Conservation (phyloP, 64 coral and sea anemone genomes). For the Trachythela sp. region DNA sequence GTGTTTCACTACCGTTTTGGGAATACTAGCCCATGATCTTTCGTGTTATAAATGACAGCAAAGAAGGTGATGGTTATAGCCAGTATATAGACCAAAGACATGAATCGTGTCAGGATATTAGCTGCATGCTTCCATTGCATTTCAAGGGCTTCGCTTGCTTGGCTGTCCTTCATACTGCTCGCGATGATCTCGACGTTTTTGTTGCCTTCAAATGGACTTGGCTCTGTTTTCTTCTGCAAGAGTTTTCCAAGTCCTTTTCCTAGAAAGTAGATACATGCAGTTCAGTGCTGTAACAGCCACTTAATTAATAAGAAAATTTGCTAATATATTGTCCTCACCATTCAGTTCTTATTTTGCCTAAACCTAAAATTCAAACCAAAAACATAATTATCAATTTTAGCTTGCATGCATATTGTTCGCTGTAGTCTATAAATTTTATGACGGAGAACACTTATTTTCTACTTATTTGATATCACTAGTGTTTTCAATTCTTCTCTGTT, state of each 20-base stretch:
- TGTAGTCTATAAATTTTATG: too few species aligned
- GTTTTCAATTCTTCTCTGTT: too few species aligned
- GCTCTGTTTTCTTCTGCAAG: slow-evolving; percentile 35
- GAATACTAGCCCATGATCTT: not conserved
- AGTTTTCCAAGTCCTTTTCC: slow-evolving; percentile 25
- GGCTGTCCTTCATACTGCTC: slow-evolving; percentile 56
- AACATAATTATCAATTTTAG: too few species aligned
- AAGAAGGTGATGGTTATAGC: slow-evolving; percentile 66
- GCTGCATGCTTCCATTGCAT: slow-evolving; percentile 74
- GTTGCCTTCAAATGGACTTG: slow-evolving; percentile 41
- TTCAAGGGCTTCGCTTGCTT: slow-evolving; percentile 54
- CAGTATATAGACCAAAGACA: slow-evolving; percentile 68
- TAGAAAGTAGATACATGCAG: not conserved
- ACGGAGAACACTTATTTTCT: too few species aligned
- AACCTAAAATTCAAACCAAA: too few species aligned
- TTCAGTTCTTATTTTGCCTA: too few species aligned
- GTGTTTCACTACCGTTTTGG: not conserved
- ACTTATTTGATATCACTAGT: too few species aligned
- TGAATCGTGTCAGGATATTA: slow-evolving; percentile 80
- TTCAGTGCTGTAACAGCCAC: not conserved
- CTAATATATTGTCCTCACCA: too few species aligned
- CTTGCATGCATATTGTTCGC: too few species aligned
- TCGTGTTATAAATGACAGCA: slow-evolving; percentile 17
- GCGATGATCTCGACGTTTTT: slow-evolving; percentile 61
- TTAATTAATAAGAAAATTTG: too few species aligned